Base-by-base conservation (phyloP, 2,888 invertebrate species). In the Drosophila nr. fundita region DNA sequence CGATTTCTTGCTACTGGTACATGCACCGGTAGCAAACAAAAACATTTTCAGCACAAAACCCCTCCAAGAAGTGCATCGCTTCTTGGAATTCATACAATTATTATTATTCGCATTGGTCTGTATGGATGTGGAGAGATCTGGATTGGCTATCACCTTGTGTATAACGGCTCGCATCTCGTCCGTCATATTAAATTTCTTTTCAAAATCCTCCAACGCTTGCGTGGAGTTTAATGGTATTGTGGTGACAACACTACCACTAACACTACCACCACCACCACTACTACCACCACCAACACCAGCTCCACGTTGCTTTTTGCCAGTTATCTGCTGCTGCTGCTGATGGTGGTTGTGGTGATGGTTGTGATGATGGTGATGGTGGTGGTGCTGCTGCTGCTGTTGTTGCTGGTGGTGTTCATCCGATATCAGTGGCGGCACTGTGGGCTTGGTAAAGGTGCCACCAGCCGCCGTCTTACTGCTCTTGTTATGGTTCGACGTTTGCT, bases 101-200 rank as follows among this genome's bases (percentile, higher is more conserved):
- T 52, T 45, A 3, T 50, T 61, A 62, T 75, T 75, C 58, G 90
- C 84, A 78, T 92, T 92, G 5, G 92, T 92, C 62, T 92, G 92
- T 76, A 92, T 92, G 40, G 91, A 92, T 1, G 92, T 92, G 54
- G 92, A 92, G 42, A 92, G 80, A 80, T 92, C 92, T 10, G 92
- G 92, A 90, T 92, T 92, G 59, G 92, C 89, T 32, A 92, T 74
- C 27, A 92, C 92, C 65, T 92, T 92, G 55, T 92, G 92, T 40
- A 92, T 92, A n/a, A 92, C 92, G 13, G 92, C 92, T 34, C 91
- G 90, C 92, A 92, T 92, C 83, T 92, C 92, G 62, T 92, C 92
- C 6, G 92, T 91, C 92, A 92, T 92, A 83, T 92, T 92, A 67
- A 90, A 92, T 69, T 92, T 92, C 76, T 92, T 91, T 66, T 92